Conservation (phyloP, 2,888 invertebrate genomes). For the Hedya salicella region DNA sequence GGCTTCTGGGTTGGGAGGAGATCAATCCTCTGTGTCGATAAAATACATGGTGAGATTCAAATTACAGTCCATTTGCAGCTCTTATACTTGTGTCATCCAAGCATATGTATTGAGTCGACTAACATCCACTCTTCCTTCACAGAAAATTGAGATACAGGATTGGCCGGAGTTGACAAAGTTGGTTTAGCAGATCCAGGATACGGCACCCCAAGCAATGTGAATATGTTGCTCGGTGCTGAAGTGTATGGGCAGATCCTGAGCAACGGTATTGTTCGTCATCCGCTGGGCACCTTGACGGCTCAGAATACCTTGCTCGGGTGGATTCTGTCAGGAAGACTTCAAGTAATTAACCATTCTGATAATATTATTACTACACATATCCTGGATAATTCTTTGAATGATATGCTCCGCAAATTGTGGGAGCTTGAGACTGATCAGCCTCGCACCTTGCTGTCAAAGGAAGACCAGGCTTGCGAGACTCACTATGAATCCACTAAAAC, state of each 20-base stretch:
- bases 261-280: slow-evolving; percentile 10
- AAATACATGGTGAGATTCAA: slow-evolving; percentile 38
- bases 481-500: slow-evolving; percentile 24
- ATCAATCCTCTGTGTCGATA: slow-evolving; percentile 33
- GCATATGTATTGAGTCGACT: slow-evolving; percentile 40
- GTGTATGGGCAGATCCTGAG: slow-evolving; percentile 27
- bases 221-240: slow-evolving; percentile 36
- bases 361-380: slow-evolving; percentile 3
- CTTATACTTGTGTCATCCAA: slow-evolving; percentile 21
- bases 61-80: slow-evolving; percentile 36
- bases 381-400: neutral
- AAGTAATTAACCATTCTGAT: slow-evolving; percentile 2
- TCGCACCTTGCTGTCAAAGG: slow-evolving; percentile 23
- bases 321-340: slow-evolving; percentile 16
- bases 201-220: slow-evolving; percentile 29
- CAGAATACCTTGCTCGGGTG: slow-evolving; percentile 15
- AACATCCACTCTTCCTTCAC: slow-evolving; percentile 36
- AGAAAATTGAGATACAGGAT: slow-evolving; percentile 24
- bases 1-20: slow-evolving; percentile 43
- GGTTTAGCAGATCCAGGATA: slow-evolving; percentile 41
- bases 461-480: slow-evolving; percentile 42
- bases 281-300: slow-evolving; percentile 8
- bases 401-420: slow-evolving; percentile 41
- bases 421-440: slow-evolving; percentile 43
- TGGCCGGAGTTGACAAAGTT: slow-evolving; percentile 37